Evolutionary conservation across 1,140 invertebrate species (phyloP).

Genomic region (Aphis craccivora): DNA sequence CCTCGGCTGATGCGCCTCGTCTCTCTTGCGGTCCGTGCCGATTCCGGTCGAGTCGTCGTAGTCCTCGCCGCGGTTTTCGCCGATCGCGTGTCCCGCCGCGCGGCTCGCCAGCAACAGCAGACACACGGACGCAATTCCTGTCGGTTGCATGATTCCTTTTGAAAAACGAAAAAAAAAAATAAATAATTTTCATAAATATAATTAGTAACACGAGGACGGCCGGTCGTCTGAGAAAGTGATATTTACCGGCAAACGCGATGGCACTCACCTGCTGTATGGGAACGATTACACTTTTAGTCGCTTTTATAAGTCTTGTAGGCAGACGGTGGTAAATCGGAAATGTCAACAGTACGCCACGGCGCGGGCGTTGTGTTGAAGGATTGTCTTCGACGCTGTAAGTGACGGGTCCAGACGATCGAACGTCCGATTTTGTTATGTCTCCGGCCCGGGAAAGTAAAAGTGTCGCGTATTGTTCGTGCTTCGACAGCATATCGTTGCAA

Average conservation of each 20-base stretch:
- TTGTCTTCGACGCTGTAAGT: not conserved
- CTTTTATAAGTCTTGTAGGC: not conserved
- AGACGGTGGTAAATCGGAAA: not conserved
- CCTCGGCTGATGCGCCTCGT: not conserved
- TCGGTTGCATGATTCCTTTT: not conserved
- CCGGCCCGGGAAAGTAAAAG: constrained; percentile 38
- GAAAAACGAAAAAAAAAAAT: not conserved
- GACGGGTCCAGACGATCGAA: not conserved
- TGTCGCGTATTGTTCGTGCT: constrained; percentile 42
- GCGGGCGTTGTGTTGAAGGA: not conserved
- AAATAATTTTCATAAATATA: too few relatives aligned
- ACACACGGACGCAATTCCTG: not conserved
- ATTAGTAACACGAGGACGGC: too few relatives aligned
- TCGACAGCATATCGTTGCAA: constrained; percentile 34
- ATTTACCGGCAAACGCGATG: too few relatives aligned
- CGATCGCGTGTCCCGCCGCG: not conserved
- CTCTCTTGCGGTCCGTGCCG: not conserved
- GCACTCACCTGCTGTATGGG: not conserved
- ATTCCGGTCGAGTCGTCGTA: not conserved
- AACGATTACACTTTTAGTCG: not conserved
- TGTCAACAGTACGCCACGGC: not conserved
- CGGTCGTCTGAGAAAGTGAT: too few relatives aligned
- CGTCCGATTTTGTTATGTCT: constrained; percentile 24
- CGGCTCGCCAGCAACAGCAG: not conserved
- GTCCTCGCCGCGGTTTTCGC: not conserved